Percentiles rank a stretch among this genome's conserved stretches.
Evolutionary conservation across 2,888 invertebrate genomes (phyloP).

Genomic region (Harpalus rubripes): DNA sequence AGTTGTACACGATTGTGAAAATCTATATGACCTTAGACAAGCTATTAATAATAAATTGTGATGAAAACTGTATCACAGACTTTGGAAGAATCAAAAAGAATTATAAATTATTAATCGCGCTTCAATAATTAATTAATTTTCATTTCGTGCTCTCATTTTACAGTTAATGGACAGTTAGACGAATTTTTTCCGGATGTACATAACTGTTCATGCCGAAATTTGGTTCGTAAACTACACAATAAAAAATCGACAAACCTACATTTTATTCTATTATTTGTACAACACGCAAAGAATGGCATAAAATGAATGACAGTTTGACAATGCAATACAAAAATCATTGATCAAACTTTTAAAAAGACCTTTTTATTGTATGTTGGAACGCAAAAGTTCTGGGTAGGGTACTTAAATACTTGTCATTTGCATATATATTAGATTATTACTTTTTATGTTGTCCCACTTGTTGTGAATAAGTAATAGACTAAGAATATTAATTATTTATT

Average conservation of each 20-base stretch:
- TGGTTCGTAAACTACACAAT: neutral
- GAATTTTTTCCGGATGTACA: neutral
- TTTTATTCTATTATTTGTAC: slow-evolving; percentile 26
- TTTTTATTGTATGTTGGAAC: slow-evolving; percentile 53
- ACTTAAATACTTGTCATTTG: slow-evolving; percentile 5
- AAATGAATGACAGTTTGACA: slow-evolving; percentile 31
- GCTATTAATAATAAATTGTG: slow-evolving; percentile 29
- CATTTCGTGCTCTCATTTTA: slow-evolving; percentile 5
- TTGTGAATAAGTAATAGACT: neutral
- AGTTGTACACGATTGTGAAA: slow-evolving; percentile 14
- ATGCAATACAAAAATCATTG: slow-evolving; percentile 51
- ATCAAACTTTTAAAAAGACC: slow-evolving; percentile 58
- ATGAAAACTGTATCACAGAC: neutral
- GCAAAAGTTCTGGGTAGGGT: slow-evolving; percentile 20
- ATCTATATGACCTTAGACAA: slow-evolving; percentile 42
- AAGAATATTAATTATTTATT: neutral
- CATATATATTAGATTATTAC: slow-evolving; percentile 8
- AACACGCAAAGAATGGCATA: slow-evolving; percentile 13
- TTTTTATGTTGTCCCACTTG: neutral
- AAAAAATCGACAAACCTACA: slow-evolving; percentile 13
- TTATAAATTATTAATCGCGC: neutral
- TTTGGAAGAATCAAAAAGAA: neutral
- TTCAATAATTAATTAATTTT: slow-evolving; percentile 10
- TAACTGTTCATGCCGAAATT: slow-evolving; percentile 21
- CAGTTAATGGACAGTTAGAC: slow-evolving; percentile 4